Evolutionary conservation across 2,113 vertebrate species (phyloP).

Genomic region (Scartelaos histophorus): DNA sequence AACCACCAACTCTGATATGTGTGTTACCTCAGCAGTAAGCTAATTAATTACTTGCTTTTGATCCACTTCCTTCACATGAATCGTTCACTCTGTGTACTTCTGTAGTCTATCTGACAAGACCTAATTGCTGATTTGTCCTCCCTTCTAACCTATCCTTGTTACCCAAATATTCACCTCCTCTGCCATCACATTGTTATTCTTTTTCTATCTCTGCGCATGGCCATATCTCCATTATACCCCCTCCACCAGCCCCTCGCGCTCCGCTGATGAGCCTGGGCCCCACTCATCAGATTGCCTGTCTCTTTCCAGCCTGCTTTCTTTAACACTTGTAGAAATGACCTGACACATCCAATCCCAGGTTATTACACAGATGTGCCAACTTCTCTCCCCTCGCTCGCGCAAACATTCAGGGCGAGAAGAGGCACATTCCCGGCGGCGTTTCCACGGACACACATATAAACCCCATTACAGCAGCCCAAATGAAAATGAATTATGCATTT

Average conservation of each 20-base stretch:
- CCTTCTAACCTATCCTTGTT: constrained; percentile 4
- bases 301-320: constrained; percentile 65
- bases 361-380: constrained; percentile 76
- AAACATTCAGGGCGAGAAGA: constrained; percentile 41
- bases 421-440: constrained; percentile 24
- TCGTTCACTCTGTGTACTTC: background rate
- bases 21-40: background rate
- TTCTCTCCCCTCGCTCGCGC: constrained; percentile 36
- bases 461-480: constrained; percentile 65
- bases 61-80: background rate
- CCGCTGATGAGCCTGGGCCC: constrained; percentile 45
- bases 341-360: constrained; percentile 80
- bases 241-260: background rate
- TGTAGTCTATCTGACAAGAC: background rate
- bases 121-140: constrained; percentile 11
- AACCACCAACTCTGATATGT: background rate
- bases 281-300: constrained; percentile 66
- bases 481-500: constrained; percentile 80
- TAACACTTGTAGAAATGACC: constrained; percentile 82
- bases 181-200: constrained; percentile 9
- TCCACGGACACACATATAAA: constrained; percentile 30
- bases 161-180: constrained; percentile 10
- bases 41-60: background rate
- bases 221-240: constrained; percentile 12
- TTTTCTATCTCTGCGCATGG: background rate